phyloP scores from a whole-genome alignment of 2,797 vertebrate species.

The Neomorphus geoffroyi region DNA sequence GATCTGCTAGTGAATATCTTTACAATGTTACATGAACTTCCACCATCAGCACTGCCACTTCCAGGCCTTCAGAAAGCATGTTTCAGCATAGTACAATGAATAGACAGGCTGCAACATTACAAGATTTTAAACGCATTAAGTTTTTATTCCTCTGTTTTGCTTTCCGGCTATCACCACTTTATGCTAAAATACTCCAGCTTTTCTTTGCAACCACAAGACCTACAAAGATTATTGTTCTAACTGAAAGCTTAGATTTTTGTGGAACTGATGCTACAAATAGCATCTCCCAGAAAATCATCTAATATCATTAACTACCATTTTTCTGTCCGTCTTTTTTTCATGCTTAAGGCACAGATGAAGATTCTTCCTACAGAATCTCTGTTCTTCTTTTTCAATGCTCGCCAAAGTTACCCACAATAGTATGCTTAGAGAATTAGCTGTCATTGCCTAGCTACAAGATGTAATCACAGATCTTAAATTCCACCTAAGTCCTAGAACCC shows the following conservation, averaged over 20 bases:
- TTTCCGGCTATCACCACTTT: not conserved
- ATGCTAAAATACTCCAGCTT: not conserved
- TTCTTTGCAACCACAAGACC: not conserved
- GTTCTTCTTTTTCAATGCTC: not conserved
- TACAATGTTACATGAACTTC: not conserved
- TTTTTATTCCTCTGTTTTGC: not conserved
- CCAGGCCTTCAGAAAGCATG: not conserved
- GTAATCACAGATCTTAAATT: not conserved
- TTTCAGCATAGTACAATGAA: not conserved
- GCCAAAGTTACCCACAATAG: not conserved
- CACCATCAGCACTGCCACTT: not conserved
- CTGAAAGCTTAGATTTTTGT: not conserved
- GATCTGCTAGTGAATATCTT: not conserved
- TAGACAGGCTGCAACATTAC: not conserved
- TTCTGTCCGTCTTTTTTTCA: not conserved
- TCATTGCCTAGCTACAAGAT: not conserved
- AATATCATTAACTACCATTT: not conserved
- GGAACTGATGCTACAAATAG: not conserved
- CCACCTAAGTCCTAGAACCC: not conserved
- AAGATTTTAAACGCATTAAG: not conserved
- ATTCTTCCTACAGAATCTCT: not conserved
- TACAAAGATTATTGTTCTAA: not conserved
- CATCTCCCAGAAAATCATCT: not conserved
- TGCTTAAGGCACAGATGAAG: not conserved
- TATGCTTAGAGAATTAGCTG: not conserved